Conservation (phyloP, 2,113 vertebrate genomes). For the Atlantisia rogersi region DNA sequence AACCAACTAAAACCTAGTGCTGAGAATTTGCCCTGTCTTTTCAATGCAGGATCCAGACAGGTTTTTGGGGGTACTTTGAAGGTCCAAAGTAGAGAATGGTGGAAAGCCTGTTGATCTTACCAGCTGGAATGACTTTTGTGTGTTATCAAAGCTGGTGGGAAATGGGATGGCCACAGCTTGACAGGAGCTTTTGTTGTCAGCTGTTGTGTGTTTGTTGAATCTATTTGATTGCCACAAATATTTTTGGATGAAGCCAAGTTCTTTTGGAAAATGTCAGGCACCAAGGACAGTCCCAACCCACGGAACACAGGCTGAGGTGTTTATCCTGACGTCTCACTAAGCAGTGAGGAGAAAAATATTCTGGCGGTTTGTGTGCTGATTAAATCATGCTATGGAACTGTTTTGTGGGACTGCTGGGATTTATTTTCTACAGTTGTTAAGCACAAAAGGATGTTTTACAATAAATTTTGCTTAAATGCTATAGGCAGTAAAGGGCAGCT, state of each 20-base stretch:
- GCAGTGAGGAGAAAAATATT: neutral
- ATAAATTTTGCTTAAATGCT: neutral
- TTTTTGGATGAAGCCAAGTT: neutral
- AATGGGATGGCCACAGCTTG: neutral
- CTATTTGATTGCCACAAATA: neutral
- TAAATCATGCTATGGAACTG: neutral
- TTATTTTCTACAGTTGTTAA: neutral
- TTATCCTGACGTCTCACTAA: neutral
- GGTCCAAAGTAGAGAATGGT: neutral
- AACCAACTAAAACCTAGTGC: neutral
- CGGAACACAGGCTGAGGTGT: neutral
- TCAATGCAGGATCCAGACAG: neutral
- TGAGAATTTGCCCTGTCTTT: neutral
- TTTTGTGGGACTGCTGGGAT: neutral
- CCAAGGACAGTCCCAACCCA: neutral
- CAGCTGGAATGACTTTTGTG: no score
- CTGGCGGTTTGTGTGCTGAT: neutral
- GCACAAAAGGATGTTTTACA: neutral
- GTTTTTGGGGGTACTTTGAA: neutral
- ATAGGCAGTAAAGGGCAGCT: neutral
- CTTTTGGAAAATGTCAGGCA: neutral
- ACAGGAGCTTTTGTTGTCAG: neutral
- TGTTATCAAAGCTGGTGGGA: neutral
- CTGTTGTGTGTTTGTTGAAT: neutral
- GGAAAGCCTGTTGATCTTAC: neutral